Conservation (phyloP, 1,140 invertebrate genomes). For the Pseudoatta argentina region DNA sequence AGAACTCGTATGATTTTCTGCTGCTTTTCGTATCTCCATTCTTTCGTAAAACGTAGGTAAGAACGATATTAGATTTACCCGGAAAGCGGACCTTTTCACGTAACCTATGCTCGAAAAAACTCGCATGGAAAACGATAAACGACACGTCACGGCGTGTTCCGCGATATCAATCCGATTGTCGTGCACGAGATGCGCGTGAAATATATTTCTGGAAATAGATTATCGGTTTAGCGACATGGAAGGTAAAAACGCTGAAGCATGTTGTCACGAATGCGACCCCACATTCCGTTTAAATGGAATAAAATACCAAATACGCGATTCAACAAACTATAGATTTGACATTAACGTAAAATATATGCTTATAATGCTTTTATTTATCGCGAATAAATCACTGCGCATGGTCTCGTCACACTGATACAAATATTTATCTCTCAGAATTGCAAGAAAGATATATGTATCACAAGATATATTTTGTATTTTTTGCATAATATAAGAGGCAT, state of each 20-base stretch:
- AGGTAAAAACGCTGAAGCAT: slow-evolving; percentile 44
- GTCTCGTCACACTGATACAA: background rate
- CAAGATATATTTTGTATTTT: background rate
- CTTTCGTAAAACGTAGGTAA: slow-evolving; percentile 63
- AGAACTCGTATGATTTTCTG: slow-evolving; percentile 32
- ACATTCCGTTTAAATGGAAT: slow-evolving; percentile 14
- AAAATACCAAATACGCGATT: slow-evolving; percentile 47
- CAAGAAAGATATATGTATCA: background rate
- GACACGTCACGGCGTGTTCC: slow-evolving; percentile 66
- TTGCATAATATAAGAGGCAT: background rate
- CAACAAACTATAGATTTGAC: slow-evolving; percentile 21
- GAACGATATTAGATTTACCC: slow-evolving; percentile 72
- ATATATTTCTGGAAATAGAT: slow-evolving; percentile 68
- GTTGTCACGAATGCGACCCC: slow-evolving; percentile 39
- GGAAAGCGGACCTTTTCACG: slow-evolving; percentile 63
- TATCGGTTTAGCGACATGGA: slow-evolving; percentile 49
- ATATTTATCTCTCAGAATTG: background rate
- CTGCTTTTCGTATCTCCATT: slow-evolving; percentile 61
- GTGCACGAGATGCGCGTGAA: slow-evolving; percentile 37
- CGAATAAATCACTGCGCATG: slow-evolving; percentile 16
- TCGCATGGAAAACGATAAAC: slow-evolving; percentile 71
- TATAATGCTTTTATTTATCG: slow-evolving; percentile 5
- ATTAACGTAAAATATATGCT: slow-evolving; percentile 17
- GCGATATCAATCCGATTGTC: slow-evolving; percentile 70
- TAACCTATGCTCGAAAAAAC: slow-evolving; percentile 66